These are phyloP conservation scores for Pandion haliaetus DNA, from an alignment of 2,113 vertebrate species.

Conservation along the genomic window DNA sequence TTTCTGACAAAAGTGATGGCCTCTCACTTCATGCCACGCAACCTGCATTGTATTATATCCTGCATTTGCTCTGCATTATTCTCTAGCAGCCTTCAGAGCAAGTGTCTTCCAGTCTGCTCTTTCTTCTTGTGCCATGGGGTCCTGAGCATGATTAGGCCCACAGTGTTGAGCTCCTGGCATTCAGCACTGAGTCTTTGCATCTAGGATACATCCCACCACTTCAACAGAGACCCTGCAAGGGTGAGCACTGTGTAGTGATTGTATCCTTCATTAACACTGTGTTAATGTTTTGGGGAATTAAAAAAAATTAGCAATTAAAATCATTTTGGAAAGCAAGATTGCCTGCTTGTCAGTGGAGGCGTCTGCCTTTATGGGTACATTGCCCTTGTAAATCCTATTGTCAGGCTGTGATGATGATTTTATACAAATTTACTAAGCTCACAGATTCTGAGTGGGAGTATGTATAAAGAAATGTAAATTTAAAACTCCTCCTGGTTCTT, in stretches of 20 bases:
- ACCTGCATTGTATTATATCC: neutral
- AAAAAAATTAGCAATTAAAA: conserved; percentile 2
- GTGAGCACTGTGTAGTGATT: neutral
- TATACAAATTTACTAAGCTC: conserved; percentile 46
- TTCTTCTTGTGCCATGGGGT: neutral
- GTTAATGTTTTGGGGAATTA: neutral
- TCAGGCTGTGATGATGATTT: conserved; percentile 49
- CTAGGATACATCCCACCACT: neutral
- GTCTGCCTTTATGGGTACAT: conserved; percentile 19
- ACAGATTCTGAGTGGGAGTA: conserved; percentile 64
- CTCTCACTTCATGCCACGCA: neutral
- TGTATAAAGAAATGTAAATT: conserved; percentile 66
- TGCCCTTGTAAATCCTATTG: conserved; percentile 58
- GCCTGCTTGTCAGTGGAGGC: conserved; percentile 26
- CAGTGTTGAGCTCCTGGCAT: neutral
- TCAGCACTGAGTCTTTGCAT: neutral
- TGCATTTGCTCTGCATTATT: neutral
- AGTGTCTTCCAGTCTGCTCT: neutral
- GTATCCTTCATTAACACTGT: neutral
- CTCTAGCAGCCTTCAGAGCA: neutral
- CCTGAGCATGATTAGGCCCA: neutral
- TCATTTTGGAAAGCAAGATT: conserved; percentile 15
- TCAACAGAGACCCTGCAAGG: neutral
- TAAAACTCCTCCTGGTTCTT: conserved; percentile 62
- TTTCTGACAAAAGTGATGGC: neutral